Base-by-base conservation (phyloP, 2,797 vertebrate species). In the Masticophis lateralis region DNA sequence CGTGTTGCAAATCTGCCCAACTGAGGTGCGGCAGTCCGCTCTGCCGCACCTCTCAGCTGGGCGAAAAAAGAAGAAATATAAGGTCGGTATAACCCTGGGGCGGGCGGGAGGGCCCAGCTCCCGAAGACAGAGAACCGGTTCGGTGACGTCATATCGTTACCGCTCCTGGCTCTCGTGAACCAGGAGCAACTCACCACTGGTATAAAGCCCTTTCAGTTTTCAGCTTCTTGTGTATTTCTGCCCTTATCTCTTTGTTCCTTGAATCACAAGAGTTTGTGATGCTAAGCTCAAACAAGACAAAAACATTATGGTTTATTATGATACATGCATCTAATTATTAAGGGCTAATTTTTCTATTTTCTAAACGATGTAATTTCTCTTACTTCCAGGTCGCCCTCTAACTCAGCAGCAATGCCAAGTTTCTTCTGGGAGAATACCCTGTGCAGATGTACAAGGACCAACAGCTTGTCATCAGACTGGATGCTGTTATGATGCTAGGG, bases 401-500 rank as follows among this genome's bases (percentile, higher is more conserved):
- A 96, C 91, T 0, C 87, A 61, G 92, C 95, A 97, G 89, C 96
- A 92, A 94, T 98, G 97, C 94, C 96, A 74, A 10, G 95, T 97
- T 88, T 43, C 53, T 0, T 86, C 6, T 4, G 96, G 96, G 27
- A 94, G 92, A 93, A 60, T 98, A 86, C 59, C 95, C 0, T 97
- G 97, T 1, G 1, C 61, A 66, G 94, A 94, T 27, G 69, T 91
- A 0, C 22, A 25, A 59, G 94, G 91, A 0, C 94, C 90, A 5
- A 96, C 96, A 0, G 95, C 92, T 0, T 97, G 97, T 27, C 5
- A 93, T 74, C 96, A 95, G 90, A 97, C 92, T 0, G 97, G 97
- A 2, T 97, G 97, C 94, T 98, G 97, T 96, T 97, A 97, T 11
- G 95, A 97, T 0, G 92, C 95, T 32, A 94, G 9, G 91, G 96